Evolutionary conservation across 37 sponge, comb jelly and placozoan species (phyloP).

Genomic region (Cladorhizidae sp.): DNA sequence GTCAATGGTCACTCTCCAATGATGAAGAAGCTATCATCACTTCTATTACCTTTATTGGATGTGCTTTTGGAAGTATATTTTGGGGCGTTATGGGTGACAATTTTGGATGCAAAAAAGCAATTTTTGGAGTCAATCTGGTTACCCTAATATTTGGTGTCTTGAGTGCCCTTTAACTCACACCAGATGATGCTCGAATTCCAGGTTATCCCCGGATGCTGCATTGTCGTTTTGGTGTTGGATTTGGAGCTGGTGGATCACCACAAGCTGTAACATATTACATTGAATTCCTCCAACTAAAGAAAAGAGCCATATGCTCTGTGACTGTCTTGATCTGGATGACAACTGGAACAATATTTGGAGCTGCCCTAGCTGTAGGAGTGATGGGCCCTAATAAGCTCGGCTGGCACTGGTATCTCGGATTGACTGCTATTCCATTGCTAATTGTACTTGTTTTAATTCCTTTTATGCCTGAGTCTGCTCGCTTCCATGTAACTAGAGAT

Average conservation of each 20-base stretch:
- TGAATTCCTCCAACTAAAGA: slow-evolving; percentile 61
- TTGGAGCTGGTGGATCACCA: slow-evolving; percentile 38
- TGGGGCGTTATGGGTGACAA: slow-evolving; percentile 63
- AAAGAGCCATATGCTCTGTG: slow-evolving; percentile 24
- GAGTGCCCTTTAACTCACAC: slow-evolving; percentile 23
- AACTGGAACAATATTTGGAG: slow-evolving; percentile 54
- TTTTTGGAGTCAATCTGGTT: slow-evolving; percentile 9
- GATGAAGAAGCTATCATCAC: slow-evolving; percentile 39
- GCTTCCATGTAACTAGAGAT: slow-evolving; percentile 54
- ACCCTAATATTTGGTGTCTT: slow-evolving; percentile 33
- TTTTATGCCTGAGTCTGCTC: slow-evolving; percentile 72
- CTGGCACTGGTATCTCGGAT: slow-evolving; percentile 62
- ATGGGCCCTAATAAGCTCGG: slow-evolving; percentile 24
- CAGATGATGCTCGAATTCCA: slow-evolving; percentile 18
- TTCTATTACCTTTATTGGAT: slow-evolving; percentile 74
- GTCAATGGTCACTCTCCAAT: slow-evolving; percentile 33
- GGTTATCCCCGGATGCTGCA: slow-evolving; percentile 36
- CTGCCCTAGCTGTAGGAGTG: slow-evolving; percentile 43
- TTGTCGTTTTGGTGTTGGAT: slow-evolving; percentile 54
- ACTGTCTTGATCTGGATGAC: slow-evolving; percentile 35
- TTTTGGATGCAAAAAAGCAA: slow-evolving; percentile 55
- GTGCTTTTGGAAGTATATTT: slow-evolving; percentile 50
- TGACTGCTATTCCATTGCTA: slow-evolving; percentile 46
- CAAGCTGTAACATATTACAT: slow-evolving; percentile 52
- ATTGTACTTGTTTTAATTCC: slow-evolving; percentile 36